Base-by-base conservation (phyloP, 2,888 invertebrate species). In the Epistrophe grossulariae region DNA sequence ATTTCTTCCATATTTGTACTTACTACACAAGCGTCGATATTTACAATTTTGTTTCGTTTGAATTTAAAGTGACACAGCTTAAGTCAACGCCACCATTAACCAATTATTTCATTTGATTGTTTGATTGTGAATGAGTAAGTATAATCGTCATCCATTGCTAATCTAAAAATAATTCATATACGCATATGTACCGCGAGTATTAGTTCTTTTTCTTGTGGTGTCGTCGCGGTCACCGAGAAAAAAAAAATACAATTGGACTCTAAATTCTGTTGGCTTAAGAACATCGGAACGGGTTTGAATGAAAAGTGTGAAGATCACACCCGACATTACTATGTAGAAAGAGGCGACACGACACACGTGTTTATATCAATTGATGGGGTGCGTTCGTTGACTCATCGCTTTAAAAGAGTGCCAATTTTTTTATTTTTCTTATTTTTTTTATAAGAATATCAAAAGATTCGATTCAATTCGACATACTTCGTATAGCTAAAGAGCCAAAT, bases 1-100 rank as follows among this genome's bases (percentile, higher is more conserved):
- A 78, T 78, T 66, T 68, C 40, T 38, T 40, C 80, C 84, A 84
- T 80, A 80, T 77, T 77, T 66, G 84, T 72, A 7, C 24, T n/a
- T n/a, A n/a, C 24, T 1, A 24, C 19, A 43, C 38, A 19, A 48
- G 35, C 35, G 55, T 84, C 57, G 66, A 28, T 15, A 38, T 62
- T 40, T 4, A 13, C n/a, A 48, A 48, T 48, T 48, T 17, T 10
- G 5, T 1, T 40, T 11, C 15, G 4, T n/a, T 28, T 11, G 60
- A 40, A 62, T 43, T 62, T n/a, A 11, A 35, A 45, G 3, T 50
- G 35, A 66, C 45, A 50, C 35, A 9, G 28, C 50, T 50, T 64
- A 45, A 45, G 64, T 64, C 64, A 50, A 68, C 50, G 35, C 68
- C n/a, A n/a, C n/a, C n/a, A n/a, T n/a, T n/a, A n/a, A 68, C 13